phyloP scores from a whole-genome alignment of 2,797 vertebrate species.

The Halcyon leucocephala region DNA sequence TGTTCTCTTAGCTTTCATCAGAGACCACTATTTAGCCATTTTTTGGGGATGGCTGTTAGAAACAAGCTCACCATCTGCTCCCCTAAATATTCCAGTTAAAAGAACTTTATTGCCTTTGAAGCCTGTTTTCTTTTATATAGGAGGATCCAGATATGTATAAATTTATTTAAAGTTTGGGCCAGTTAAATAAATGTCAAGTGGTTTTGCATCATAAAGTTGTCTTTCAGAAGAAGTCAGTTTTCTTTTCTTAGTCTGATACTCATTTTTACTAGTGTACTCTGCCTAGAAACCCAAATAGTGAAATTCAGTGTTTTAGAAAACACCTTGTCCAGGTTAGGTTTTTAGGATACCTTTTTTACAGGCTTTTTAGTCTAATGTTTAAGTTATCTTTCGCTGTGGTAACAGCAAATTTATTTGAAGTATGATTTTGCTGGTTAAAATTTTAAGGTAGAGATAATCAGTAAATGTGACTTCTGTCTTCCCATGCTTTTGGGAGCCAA shows the following conservation, averaged over 20 bases:
- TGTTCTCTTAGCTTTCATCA: neutral
- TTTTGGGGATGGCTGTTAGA: neutral
- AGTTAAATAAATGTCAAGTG: neutral
- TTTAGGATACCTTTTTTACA: neutral
- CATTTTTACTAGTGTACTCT: neutral
- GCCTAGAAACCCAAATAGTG: neutral
- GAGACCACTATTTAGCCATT: neutral
- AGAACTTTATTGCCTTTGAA: neutral
- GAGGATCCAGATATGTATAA: neutral
- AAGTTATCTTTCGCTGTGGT: neutral
- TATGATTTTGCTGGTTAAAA: neutral
- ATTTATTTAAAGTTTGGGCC: neutral
- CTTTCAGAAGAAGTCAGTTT: neutral
- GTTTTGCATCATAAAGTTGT: neutral
- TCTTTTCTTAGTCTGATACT: neutral
- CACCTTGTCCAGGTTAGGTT: neutral
- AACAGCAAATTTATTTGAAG: neutral
- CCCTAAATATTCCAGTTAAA: neutral
- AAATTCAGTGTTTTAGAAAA: neutral
- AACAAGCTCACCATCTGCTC: neutral
- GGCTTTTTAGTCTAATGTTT: neutral
- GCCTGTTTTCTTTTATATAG: neutral
- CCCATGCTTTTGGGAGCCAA: neutral
- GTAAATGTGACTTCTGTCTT: neutral
- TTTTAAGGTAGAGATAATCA: neutral